Percentiles rank a stretch among this genome's conserved stretches.
These are phyloP conservation scores for Synergus umbraculus DNA, from an alignment of 2,888 invertebrate genomes.

Conservation along the genomic window DNA sequence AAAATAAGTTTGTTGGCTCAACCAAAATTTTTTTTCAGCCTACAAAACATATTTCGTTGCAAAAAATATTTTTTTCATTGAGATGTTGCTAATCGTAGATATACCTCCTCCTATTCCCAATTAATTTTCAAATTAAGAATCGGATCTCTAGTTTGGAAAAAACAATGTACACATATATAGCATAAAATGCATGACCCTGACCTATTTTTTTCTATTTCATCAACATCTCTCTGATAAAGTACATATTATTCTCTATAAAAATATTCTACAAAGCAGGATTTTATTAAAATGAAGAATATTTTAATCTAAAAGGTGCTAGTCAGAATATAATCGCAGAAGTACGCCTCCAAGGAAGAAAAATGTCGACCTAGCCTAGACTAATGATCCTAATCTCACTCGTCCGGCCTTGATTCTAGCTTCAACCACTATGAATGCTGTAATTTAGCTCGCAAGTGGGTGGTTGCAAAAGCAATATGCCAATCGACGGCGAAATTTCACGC, in stretches of 20 bases:
- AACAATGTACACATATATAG: too few relatives aligned
- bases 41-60: too few relatives aligned
- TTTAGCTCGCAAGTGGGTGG: slow-evolving; percentile 67
- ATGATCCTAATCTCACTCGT: slow-evolving; percentile 72
- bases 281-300: background rate
- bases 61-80: too few relatives aligned
- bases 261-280: background rate
- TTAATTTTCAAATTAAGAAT: background rate
- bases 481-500: slow-evolving; percentile 28
- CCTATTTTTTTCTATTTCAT: background rate
- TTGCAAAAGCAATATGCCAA: slow-evolving; percentile 42
- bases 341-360: slow-evolving; percentile 44
- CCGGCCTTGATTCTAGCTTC: slow-evolving; percentile 69
- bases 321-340: background rate
- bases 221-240: background rate
- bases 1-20: too few relatives aligned
- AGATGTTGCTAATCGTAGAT: too few relatives aligned
- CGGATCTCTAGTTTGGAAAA: background rate
- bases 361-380: slow-evolving; percentile 51
- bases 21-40: too few relatives aligned
- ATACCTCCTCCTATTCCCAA: too few relatives aligned
- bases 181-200: background rate
- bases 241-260: background rate
- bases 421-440: slow-evolving; percentile 69
- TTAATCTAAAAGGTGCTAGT: background rate